phyloP scores from a whole-genome alignment of 1,140 invertebrate genomes.

The Drosophila sproati region DNA sequence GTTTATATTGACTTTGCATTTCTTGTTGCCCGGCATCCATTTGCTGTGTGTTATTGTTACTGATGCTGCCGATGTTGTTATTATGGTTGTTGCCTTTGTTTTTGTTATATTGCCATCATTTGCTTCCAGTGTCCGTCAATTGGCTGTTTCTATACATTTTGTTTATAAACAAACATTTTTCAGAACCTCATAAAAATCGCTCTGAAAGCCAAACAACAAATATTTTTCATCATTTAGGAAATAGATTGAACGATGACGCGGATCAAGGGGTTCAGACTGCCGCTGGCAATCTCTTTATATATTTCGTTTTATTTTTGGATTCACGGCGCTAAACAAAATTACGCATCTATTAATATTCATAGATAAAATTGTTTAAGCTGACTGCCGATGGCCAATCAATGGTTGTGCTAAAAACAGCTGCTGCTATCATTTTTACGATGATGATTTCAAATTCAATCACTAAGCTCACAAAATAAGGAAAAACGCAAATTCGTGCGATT shows the following conservation, averaged over 20 bases:
- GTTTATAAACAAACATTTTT: conserved; percentile 72
- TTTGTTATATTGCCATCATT: conserved; percentile 71
- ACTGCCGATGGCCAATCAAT: too few species aligned
- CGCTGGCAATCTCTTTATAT: conserved; percentile 17
- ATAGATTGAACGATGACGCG: too few species aligned
- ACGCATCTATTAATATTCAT: conserved; percentile 11
- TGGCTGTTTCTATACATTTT: conserved; percentile 40
- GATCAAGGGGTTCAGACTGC: too few species aligned
- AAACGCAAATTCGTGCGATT: too few species aligned
- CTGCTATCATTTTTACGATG: too few species aligned
- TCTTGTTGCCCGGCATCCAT: conserved; percentile 3
- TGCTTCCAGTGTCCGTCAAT: conserved; percentile 60
- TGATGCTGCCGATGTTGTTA: conserved; percentile 1
- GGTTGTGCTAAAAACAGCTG: too few species aligned
- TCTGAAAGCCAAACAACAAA: conserved; percentile 53
- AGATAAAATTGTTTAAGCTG: background rate
- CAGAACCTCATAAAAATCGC: conserved; percentile 71
- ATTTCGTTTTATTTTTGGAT: conserved; percentile 41
- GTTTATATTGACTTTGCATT: conserved; percentile 18
- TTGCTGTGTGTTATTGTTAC: conserved; percentile 11
- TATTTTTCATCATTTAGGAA: conserved; percentile 69
- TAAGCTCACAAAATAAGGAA: too few species aligned
- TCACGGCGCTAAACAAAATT: conserved; percentile 7
- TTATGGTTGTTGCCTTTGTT: conserved; percentile 41
- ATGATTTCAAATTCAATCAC: too few species aligned